Percentiles rank a stretch among this genome's conserved stretches.
phyloP scores from a whole-genome alignment of 2,888 invertebrate species.

The Lochmaea crataegi region DNA sequence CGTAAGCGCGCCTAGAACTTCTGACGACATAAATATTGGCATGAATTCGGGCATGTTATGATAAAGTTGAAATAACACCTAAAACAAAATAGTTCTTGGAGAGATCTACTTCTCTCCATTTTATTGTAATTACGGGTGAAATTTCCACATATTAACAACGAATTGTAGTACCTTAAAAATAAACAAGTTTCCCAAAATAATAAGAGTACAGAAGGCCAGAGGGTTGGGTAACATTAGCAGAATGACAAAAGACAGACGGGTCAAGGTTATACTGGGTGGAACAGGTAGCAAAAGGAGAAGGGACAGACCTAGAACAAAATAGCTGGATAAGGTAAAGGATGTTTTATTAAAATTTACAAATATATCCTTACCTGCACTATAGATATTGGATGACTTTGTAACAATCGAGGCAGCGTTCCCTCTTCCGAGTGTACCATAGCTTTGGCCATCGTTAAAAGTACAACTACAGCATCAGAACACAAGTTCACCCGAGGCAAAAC shows the following conservation, averaged over 20 bases:
- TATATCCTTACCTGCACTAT: conserved; percentile 73
- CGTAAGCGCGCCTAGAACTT: conserved; percentile 88
- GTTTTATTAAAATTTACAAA: background rate
- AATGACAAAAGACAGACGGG: no score
- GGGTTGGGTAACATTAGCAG: no score
- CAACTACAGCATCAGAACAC: conserved; percentile 92
- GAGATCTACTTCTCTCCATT: background rate
- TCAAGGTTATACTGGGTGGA: no score
- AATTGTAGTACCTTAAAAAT: no score
- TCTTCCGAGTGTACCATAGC: conserved; percentile 76
- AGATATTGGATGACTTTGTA: conserved; percentile 82
- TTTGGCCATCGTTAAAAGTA: conserved; percentile 86
- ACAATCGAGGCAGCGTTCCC: conserved; percentile 75
- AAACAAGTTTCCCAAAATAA: no score
- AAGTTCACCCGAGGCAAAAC: conserved; percentile 78
- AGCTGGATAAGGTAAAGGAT: no score
- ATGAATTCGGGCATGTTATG: conserved; percentile 95
- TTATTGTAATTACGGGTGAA: no score
- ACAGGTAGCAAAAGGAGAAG: no score
- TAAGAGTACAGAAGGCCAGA: no score
- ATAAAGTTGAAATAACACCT: conserved; percentile 94
- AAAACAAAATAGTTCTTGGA: background rate
- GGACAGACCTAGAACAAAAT: no score
- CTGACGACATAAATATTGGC: conserved; percentile 90
- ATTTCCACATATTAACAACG: no score